Conservation (phyloP, 2,113 vertebrate species). For the Salvelinus namaycush region DNA sequence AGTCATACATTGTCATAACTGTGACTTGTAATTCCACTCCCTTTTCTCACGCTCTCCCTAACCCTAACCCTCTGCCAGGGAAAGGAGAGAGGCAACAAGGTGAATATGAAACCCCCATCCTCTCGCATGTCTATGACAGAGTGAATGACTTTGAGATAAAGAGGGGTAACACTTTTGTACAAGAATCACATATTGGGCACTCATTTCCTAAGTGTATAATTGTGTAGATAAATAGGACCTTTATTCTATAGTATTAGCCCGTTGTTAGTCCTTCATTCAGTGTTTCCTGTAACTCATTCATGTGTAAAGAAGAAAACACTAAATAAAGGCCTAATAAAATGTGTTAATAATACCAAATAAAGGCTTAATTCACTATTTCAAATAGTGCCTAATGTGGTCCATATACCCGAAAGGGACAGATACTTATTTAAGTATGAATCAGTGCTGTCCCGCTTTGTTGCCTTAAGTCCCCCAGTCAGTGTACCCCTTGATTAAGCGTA, state of each 20-base stretch:
- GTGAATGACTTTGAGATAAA: not conserved
- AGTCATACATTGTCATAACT: conserved; percentile 4
- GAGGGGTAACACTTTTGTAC: not conserved
- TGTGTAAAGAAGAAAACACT: no score
- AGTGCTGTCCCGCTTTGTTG: not conserved
- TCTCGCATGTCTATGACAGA: not conserved
- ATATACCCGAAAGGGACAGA: no score
- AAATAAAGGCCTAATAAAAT: no score
- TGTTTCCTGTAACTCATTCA: no score
- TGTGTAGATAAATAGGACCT: no score
- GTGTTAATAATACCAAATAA: no score
- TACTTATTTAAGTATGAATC: not conserved
- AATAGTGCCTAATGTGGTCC: no score
- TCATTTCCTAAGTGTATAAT: no score
- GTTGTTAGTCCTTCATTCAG: no score
- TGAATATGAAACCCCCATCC: conserved; percentile 2
- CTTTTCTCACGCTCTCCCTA: not conserved
- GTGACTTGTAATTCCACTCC: conserved; percentile 5
- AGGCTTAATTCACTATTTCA: no score
- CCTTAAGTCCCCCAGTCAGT: not conserved
- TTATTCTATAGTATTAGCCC: no score
- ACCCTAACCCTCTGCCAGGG: conserved; percentile 1
- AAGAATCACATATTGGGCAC: no score
- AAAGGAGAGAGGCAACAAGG: conserved; percentile 9
- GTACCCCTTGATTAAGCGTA: not conserved